Base-by-base conservation (phyloP, 1,140 invertebrate species). In the Cryptotermes secundus region DNA sequence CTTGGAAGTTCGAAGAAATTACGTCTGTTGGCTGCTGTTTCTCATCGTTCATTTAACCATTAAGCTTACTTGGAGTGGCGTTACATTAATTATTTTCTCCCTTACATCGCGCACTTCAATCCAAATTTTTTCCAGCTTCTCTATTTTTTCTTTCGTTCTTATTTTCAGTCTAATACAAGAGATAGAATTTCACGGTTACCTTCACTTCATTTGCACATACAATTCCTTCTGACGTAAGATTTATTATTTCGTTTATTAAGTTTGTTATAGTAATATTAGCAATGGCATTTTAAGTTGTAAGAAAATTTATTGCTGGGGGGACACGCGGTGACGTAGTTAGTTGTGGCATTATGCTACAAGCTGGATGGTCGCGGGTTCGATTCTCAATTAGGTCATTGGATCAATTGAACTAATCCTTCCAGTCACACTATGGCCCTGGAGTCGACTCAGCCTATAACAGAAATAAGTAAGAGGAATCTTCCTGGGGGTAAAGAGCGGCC, bases 21-120 rank as follows among this genome's bases (percentile, higher is more conserved):
- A 72, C 31, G n/a, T 72, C 59, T 72, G 59, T 31, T 72, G 59
- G 26, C 59, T 72, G 59, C 59, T 72, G 59, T 72, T 72, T 72
- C 59, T 72, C 59, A n/a, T 72, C 59, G 59, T 31, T 72, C 31
- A 72, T 72, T 72, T 72, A 72, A 72, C 59, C 26, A 72, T 72
- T 72, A 72, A n/a, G 59, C 26, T 26, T 72, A 31, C 59, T 72
- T 6, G 26, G 7, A 72, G 59, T n/a, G n/a, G 59, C 59, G 26
- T 72, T 72, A 72, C 26, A 16, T 59, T 59, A 59, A 59, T 72
- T 72, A 72, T 72, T 72, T 72, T n/a, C 59, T 72, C 3, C 26
- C 26, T 6, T 31, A n/a, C 14, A 72, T 72, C 59, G 26, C 31
- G 59, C 59, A 31, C 26, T 16, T 72, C 31, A 72, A 72, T 72